Percentiles rank a stretch among this genome's conserved stretches.
phyloP scores from a whole-genome alignment of 2,888 invertebrate species.

The Andrena fulva region DNA sequence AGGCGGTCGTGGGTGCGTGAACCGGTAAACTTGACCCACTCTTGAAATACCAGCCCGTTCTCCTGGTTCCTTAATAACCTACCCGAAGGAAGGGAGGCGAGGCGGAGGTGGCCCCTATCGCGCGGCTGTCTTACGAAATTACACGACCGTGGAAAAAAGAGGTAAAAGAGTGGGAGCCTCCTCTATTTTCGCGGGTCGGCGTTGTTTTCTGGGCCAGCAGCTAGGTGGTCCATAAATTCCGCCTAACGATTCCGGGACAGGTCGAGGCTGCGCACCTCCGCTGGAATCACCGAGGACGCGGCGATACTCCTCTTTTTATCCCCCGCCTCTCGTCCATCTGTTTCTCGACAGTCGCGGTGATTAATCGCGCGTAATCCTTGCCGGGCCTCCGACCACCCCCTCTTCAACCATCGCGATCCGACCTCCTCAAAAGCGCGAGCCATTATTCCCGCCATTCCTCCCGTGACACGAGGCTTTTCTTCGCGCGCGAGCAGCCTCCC shows the following conservation, averaged over 20 bases:
- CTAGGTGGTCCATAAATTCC: conserved; percentile 62
- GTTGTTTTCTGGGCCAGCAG: conserved; percentile 40
- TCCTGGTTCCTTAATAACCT: conserved; percentile 37
- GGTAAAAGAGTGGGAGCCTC: neutral
- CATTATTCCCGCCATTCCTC: no score
- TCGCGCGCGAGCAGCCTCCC: no score
- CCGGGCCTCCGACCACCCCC: neutral
- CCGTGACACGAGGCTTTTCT: no score
- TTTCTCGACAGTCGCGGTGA: conserved; percentile 26
- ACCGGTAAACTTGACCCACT: conserved; percentile 68
- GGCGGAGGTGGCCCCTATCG: neutral
- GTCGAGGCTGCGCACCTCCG: conserved; percentile 24
- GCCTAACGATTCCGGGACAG: conserved; percentile 54
- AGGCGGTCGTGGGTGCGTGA: neutral
- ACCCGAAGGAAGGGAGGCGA: conserved; percentile 21
- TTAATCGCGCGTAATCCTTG: conserved; percentile 44
- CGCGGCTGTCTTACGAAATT: conserved; percentile 55
- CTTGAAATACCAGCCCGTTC: conserved; percentile 50
- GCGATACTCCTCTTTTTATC: neutral
- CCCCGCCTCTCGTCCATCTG: conserved; percentile 19
- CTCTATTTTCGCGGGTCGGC: conserved; percentile 52
- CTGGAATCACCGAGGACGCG: conserved; percentile 30
- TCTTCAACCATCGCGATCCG: conserved; percentile 1
- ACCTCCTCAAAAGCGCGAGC: neutral
- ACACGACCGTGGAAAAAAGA: conserved; percentile 26